Percentiles rank a stretch among this genome's conserved stretches.
Evolutionary conservation across 2,888 invertebrate genomes (phyloP).

Genomic region (Zhuqinia jingwanae): DNA sequence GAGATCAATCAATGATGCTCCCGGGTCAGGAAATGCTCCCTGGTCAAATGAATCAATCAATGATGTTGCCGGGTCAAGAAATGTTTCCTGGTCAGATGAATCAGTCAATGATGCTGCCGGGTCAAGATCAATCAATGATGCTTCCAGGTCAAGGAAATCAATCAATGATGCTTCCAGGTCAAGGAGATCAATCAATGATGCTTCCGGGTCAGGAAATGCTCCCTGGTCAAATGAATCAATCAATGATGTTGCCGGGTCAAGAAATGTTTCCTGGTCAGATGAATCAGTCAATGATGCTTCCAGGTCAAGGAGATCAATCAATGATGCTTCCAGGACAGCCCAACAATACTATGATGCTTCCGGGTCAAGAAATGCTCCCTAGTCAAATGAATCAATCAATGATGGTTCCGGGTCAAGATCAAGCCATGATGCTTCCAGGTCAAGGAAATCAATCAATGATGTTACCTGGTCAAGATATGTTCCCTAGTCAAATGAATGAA

Average conservation of each 20-base stretch:
- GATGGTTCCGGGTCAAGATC: conserved; percentile 44
- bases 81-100: conserved; percentile 49
- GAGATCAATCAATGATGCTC: conserved; percentile 33
- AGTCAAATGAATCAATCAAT: conserved; percentile 26
- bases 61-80: conserved; percentile 49
- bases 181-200: conserved; percentile 43
- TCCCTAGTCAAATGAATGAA: not conserved
- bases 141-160: conserved; percentile 48
- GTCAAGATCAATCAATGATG: conserved; percentile 24
- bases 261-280: conserved; percentile 47
- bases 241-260: conserved; percentile 53
- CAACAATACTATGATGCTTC: conserved; percentile 46
- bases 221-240: not conserved
- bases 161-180: conserved; percentile 32
- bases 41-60: not conserved
- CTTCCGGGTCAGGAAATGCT: conserved; percentile 43
- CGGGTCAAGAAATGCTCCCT: conserved; percentile 45
- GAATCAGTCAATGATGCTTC: conserved; percentile 19
- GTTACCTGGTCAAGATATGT: conserved; percentile 40
- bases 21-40: conserved; percentile 48
- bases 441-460: conserved; percentile 43
- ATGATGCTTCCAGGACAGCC: conserved; percentile 36
- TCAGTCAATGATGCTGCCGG: conserved; percentile 30
- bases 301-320: not conserved
- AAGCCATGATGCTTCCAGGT: conserved; percentile 29